Evolutionary conservation across 64 coral and sea anemone species (phyloP).

Genomic region (Pachyseris speciosa): DNA sequence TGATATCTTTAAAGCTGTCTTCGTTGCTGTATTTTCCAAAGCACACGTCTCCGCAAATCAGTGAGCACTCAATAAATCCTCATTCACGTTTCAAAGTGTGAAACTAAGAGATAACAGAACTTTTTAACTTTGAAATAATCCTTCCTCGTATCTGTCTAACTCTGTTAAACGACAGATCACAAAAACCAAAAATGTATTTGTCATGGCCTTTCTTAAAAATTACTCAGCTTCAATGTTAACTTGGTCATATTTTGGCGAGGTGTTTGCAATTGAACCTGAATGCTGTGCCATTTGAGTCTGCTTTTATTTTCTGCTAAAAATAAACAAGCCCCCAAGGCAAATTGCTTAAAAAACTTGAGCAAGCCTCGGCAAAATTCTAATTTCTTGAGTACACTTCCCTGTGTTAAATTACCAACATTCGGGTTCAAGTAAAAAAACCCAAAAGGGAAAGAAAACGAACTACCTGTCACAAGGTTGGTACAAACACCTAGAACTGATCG

Average conservation of each 20-base stretch:
- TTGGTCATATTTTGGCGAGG: not conserved
- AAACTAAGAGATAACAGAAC: not conserved
- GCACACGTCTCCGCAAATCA: constrained; percentile 18
- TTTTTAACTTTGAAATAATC: not conserved
- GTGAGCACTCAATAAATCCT: not conserved
- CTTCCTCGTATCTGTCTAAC: not conserved
- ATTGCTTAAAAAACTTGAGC: not conserved
- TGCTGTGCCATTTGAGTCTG: not conserved
- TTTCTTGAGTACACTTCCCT: constrained; percentile 11
- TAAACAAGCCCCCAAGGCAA: constrained; percentile 13
- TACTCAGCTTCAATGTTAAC: not conserved
- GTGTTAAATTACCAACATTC: constrained; percentile 7
- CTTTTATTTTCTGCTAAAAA: not conserved
- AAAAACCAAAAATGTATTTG: not conserved
- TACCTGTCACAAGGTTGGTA: not conserved
- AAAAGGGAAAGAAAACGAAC: not conserved
- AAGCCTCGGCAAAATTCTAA: not conserved
- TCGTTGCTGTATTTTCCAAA: not conserved
- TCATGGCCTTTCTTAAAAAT: not conserved
- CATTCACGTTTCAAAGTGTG: not conserved
- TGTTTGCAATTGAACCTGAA: not conserved
- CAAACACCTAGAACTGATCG: not conserved
- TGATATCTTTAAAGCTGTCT: constrained; percentile 45
- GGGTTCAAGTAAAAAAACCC: not conserved
- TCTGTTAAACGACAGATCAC: not conserved